phyloP scores from a whole-genome alignment of 2,113 vertebrate genomes.

The Boulengeromyrus knoepffleri region DNA sequence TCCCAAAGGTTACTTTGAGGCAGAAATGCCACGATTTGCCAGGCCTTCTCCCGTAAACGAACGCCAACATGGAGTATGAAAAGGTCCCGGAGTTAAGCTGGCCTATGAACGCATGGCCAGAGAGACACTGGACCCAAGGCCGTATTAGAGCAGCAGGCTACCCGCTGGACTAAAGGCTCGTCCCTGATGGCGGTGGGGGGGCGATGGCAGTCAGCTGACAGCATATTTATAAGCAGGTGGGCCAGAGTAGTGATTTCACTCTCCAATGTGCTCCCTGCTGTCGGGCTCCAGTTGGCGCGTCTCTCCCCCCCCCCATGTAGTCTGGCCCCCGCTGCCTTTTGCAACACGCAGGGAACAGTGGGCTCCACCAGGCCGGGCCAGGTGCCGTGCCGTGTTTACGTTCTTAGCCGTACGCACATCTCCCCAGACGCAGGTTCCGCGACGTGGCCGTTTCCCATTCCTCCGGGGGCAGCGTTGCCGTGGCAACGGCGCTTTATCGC shows the following conservation, averaged over 20 bases:
- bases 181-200: not conserved
- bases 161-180: not conserved
- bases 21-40: not conserved
- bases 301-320: not conserved
- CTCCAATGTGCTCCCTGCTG: not conserved
- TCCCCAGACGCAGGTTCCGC: not conserved
- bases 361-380: not conserved
- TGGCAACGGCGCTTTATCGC: not conserved
- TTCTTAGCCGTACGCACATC: not conserved
- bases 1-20: not conserved
- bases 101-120: not conserved
- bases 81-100: not conserved
- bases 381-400: not conserved
- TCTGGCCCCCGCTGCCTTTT: not conserved
- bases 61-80: too few relatives aligned
- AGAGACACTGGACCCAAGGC: not conserved
- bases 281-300: not conserved
- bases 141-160: not conserved
- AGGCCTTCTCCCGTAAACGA: not conserved
- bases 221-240: conserved; percentile 6
- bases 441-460: not conserved
- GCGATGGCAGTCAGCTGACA: not conserved
- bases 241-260: not conserved
- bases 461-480: not conserved
- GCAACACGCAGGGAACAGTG: not conserved